Base-by-base conservation (phyloP, 2,888 invertebrate species). In the Alloplasta piceator region DNA sequence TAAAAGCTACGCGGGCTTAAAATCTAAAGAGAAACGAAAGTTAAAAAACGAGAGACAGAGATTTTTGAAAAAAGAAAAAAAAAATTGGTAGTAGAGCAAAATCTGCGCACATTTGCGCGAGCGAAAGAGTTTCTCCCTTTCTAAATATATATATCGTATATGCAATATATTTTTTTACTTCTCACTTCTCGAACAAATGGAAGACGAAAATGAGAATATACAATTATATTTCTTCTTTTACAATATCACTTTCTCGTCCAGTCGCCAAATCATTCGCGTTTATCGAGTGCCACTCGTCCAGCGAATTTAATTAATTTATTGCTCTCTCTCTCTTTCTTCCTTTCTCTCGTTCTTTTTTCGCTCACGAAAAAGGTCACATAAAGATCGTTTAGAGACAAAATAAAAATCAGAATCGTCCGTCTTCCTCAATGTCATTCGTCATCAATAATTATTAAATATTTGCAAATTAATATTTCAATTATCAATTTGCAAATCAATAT, bases 1-100 rank as follows among this genome's bases (percentile, higher is more conserved):
- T 82, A 84, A 84, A 82, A 82, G 67, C 84, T 86, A 86, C 79
- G 83, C 60, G 63, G 76, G 70, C 71, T 72, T 50, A 50, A 73
- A 73, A 73, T 71, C 77, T 78, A 81, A 72, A 66, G 61, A 67
- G 67, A 67, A 74, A 72, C 60, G 63, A 64, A 43, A 71, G 38
- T 43, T 12, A 78, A 56, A 67, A 75, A 66, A 66, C 63, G 81
- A 68, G 70, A 71, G 77, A 77, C 58, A 80, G 50, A 67, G 36
- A 64, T 52, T 67, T 41, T 9, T 46, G 41, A 26, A 55, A 56
- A 76, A 61, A 43, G 7, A 26, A 68, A 52, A 73, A 77, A 68
- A 71, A 78, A 66, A 67, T 39, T 26, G 26, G 26, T 26, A 58
- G 39, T 80, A 79, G 75, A 68, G 61, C 68, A 67, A 78, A 79